A percentile compares a stretch with the other conserved stretches of the same genome.
phyloP scores from a whole-genome alignment of 2,797 vertebrate genomes.

The Phrynocephalus vlangalii region DNA sequence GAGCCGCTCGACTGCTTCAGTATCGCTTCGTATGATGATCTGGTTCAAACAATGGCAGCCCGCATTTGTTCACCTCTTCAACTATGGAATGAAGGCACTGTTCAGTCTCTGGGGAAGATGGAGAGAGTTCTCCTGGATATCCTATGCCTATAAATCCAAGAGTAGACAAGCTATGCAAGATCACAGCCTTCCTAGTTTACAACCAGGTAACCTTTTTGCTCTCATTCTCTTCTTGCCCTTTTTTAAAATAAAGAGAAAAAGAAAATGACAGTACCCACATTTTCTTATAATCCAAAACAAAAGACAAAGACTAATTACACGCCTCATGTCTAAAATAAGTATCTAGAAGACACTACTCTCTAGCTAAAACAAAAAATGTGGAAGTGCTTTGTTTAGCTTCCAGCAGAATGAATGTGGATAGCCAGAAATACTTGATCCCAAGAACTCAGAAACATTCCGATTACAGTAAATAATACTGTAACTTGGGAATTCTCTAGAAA shows the following conservation, averaged over 20 bases:
- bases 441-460: slow-evolving; percentile 40
- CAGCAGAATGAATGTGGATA: slow-evolving; percentile 35
- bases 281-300: slow-evolving; percentile 64
- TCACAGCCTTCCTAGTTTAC: slow-evolving; percentile 32
- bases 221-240: slow-evolving; percentile 49
- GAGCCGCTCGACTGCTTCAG: background rate
- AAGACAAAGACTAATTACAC: slow-evolving; percentile 44
- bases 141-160: background rate
- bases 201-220: slow-evolving; percentile 21
- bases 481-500: background rate
- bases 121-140: background rate
- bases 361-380: slow-evolving; percentile 47
- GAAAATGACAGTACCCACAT: slow-evolving; percentile 57
- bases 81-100: background rate
- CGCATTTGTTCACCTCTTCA: background rate
- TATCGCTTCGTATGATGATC: background rate
- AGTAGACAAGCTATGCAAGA: background rate
- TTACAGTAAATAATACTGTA: slow-evolving; percentile 25
- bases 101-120: background rate
- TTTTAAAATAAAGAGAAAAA: slow-evolving; percentile 20
- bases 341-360: slow-evolving; percentile 48
- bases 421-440: slow-evolving; percentile 12
- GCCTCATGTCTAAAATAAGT: slow-evolving; percentile 50
- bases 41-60: background rate
- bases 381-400: slow-evolving; percentile 44